These are phyloP conservation scores for Vicugna pacos DNA, from an alignment of 2,113 vertebrate genomes.

Conservation along the genomic window DNA sequence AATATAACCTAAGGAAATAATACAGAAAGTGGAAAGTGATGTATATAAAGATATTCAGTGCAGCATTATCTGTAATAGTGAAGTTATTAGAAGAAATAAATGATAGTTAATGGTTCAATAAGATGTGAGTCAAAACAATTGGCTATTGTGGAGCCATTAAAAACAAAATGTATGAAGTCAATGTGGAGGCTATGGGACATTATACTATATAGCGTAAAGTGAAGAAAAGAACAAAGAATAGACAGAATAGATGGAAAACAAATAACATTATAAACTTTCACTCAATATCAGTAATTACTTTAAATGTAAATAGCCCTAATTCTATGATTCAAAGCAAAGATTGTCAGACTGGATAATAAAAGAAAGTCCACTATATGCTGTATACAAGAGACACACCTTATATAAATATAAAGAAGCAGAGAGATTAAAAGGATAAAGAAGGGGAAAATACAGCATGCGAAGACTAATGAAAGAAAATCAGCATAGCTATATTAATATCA, in stretches of 20 bases:
- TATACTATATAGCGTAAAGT: not conserved
- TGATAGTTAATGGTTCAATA: not conserved
- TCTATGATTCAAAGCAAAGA: not conserved
- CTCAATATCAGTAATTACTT: not conserved
- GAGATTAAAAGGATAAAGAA: not conserved
- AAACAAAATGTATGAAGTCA: not conserved
- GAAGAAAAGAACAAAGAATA: not conserved
- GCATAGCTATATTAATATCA: not conserved
- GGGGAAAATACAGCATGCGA: not conserved
- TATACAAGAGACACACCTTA: not conserved
- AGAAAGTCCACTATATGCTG: not conserved
- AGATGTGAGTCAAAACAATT: not conserved
- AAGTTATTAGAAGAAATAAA: slow-evolving; percentile 9
- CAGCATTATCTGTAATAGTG: not conserved
- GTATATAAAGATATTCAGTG: not conserved
- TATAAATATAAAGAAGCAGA: not conserved
- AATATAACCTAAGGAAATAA: slow-evolving; percentile 45
- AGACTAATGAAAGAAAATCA: not conserved
- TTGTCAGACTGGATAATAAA: not conserved
- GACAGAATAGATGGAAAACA: not conserved
- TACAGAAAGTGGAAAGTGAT: not conserved
- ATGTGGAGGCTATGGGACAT: not conserved
- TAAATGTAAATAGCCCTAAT: not conserved
- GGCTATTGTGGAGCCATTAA: not conserved
- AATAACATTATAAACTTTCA: not conserved